A percentile compares a stretch with the other conserved stretches of the same genome.
Evolutionary conservation across 2,113 vertebrate species (phyloP).

Genomic region (Pelecanoides urinatrix): DNA sequence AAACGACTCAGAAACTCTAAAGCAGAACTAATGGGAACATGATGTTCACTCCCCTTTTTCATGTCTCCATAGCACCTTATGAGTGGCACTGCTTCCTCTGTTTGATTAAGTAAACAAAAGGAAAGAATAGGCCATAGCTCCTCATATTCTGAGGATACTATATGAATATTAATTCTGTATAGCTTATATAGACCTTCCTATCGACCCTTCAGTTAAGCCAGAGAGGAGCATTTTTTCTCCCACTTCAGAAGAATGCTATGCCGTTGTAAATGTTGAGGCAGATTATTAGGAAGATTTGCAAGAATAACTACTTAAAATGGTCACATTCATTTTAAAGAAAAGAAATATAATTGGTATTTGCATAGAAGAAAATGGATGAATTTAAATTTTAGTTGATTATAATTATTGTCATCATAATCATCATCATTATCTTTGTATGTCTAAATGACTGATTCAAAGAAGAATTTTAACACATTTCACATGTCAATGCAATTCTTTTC

Average conservation of each 20-base stretch:
- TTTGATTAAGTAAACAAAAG: neutral
- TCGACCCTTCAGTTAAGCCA: neutral
- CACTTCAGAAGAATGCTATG: neutral
- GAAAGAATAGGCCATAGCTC: neutral
- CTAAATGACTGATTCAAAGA: conserved; percentile 65
- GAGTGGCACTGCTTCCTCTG: neutral
- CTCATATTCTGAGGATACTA: neutral
- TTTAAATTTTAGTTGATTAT: conserved; percentile 71
- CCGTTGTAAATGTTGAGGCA: conserved; percentile 39
- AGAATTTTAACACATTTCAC: conserved; percentile 58
- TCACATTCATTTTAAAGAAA: conserved; percentile 60
- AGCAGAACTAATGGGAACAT: neutral
- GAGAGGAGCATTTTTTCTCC: neutral
- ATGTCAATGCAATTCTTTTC: conserved; percentile 63
- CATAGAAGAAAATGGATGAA: conserved; percentile 61
- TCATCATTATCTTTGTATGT: conserved; percentile 70
- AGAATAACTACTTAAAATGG: conserved; percentile 57
- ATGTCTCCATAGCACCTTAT: neutral
- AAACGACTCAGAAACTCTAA: neutral
- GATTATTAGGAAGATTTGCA: conserved; percentile 54
- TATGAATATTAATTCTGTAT: neutral
- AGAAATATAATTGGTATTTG: conserved; percentile 69
- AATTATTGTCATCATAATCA: conserved; percentile 69
- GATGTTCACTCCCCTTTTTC: neutral
- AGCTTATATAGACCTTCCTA: neutral